Percentiles rank a stretch among this genome's conserved stretches.
phyloP scores from a whole-genome alignment of 2,797 vertebrate species.

The Sebastes kiyomatsui region DNA sequence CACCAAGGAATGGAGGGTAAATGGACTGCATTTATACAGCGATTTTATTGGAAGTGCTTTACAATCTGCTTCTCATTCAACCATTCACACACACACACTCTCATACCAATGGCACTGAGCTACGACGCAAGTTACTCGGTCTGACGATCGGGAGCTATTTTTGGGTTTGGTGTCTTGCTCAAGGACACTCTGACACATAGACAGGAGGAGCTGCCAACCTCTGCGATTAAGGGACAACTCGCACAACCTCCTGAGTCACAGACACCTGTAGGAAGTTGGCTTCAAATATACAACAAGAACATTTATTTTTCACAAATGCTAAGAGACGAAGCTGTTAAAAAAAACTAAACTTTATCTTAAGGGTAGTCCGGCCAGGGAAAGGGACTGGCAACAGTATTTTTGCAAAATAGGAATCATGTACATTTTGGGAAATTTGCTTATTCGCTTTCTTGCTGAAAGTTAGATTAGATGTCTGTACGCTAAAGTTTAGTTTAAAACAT shows the following conservation, averaged over 20 bases:
- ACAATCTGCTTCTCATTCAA: background rate
- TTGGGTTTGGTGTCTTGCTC: background rate
- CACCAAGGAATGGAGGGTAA: background rate
- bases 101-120: background rate
- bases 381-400: no score
- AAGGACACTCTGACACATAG: background rate
- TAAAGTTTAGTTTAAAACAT: background rate
- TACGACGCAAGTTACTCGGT: background rate
- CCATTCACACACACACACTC: background rate
- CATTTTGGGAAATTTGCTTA: background rate
- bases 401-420: background rate
- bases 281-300: background rate
- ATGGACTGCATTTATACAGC: background rate
- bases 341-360: background rate
- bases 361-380: background rate
- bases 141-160: background rate
- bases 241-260: background rate
- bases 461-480: background rate
- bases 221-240: background rate
- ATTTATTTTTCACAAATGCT: background rate
- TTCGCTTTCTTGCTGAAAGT: background rate
- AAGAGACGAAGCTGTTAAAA: background rate
- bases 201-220: background rate
- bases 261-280: background rate
- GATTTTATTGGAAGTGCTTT: constrained; percentile 1